Evolutionary conservation across 2,113 vertebrate species (phyloP).

Genomic region (Puma concolor): DNA sequence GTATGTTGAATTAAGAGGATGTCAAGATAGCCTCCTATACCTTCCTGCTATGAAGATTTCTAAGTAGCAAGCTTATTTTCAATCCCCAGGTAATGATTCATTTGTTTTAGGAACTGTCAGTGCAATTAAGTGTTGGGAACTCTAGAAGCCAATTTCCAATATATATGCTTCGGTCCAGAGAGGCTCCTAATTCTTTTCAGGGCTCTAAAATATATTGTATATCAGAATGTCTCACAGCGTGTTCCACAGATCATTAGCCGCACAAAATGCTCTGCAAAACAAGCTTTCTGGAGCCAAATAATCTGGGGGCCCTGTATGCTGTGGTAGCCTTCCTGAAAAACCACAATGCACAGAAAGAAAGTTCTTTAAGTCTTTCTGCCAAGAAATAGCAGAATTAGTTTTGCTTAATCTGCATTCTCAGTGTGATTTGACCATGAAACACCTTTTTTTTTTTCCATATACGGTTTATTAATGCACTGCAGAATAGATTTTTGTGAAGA

Average conservation of each 20-base stretch:
- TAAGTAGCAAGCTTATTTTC: not conserved
- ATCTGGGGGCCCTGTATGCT: too few species aligned
- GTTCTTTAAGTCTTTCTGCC: not conserved
- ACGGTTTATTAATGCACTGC: not conserved
- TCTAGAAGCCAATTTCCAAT: not conserved
- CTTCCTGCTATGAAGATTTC: not conserved
- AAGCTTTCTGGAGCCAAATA: not conserved
- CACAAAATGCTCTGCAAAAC: not conserved
- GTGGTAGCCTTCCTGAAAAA: not conserved
- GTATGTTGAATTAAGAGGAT: not conserved
- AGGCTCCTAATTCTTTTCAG: not conserved
- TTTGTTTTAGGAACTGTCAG: not conserved
- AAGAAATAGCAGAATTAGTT: not conserved
- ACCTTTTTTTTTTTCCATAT: not conserved
- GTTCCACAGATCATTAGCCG: not conserved
- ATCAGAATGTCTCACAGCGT: not conserved
- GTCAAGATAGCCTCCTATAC: not conserved
- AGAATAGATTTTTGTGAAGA: not conserved
- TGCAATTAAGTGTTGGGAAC: not conserved
- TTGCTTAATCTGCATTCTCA: not conserved
- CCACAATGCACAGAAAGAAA: not conserved
- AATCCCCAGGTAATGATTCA: not conserved
- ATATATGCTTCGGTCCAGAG: not conserved
- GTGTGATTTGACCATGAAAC: not conserved
- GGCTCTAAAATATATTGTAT: not conserved